phyloP scores from a whole-genome alignment of 2,888 invertebrate genomes.

The Nematopogon swammerdamellus region DNA sequence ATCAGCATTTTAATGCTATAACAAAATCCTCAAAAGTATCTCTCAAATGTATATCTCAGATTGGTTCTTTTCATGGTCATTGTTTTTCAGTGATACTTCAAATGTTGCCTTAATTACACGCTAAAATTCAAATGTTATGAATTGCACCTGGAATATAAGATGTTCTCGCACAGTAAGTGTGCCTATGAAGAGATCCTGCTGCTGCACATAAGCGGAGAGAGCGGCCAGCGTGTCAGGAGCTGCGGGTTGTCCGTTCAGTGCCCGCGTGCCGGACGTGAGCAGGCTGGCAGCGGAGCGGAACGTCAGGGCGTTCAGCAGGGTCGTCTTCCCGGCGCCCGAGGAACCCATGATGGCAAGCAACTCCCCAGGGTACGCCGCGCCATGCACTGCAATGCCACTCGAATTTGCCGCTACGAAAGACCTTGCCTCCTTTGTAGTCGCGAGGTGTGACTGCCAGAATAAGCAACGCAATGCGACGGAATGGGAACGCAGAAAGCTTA shows the following conservation, averaged over 20 bases:
- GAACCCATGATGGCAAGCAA: conserved; percentile 85
- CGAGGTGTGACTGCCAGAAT: not conserved
- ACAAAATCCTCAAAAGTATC: no score
- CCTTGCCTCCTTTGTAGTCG: not conserved
- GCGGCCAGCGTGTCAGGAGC: conserved; percentile 69
- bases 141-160: conserved; percentile 74
- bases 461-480: not conserved
- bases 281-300: conserved; percentile 72
- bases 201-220: conserved; percentile 88
- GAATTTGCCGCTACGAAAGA: no score
- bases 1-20: no score
- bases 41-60: no score
- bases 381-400: conserved; percentile 68
- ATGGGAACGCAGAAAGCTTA: no score
- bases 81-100: no score
- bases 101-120: no score
- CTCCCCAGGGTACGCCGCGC: conserved; percentile 83
- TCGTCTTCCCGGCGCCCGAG: conserved; percentile 94
- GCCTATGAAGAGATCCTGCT: conserved; percentile 90
- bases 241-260: conserved; percentile 75
- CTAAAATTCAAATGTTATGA: no score
- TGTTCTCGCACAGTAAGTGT: conserved; percentile 88
- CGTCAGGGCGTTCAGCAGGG: conserved; percentile 84
- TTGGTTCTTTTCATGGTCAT: no score
- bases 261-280: conserved; percentile 56